Conservation (phyloP, 2,113 vertebrate genomes). For the Pristiophorus japonicus region DNA sequence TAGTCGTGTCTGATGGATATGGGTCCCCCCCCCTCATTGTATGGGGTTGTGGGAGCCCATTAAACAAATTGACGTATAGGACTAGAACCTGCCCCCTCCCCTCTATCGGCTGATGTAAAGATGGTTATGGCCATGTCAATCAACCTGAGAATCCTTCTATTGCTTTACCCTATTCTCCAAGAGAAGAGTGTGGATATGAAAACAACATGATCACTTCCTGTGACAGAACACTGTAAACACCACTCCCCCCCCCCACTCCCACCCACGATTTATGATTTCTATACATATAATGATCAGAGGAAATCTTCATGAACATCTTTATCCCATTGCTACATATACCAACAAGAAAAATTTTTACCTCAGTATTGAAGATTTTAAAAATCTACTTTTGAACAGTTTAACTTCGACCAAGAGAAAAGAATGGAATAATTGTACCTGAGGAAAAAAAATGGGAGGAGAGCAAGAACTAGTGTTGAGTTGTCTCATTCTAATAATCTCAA, state of each 20-base stretch:
- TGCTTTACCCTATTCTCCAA: neutral
- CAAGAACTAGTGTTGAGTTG: neutral
- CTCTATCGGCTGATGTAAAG: neutral
- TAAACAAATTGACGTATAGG: neutral
- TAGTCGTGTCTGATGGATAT: neutral
- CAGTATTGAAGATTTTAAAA: neutral
- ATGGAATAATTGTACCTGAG: neutral
- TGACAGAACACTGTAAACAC: neutral
- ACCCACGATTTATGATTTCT: neutral
- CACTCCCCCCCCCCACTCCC: no score
- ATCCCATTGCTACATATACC: neutral
- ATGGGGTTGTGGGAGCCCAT: neutral
- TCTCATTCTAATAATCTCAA: neutral
- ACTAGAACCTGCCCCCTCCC: neutral
- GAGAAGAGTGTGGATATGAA: neutral
- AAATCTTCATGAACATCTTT: neutral
- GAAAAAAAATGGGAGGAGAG: neutral
- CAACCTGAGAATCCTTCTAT: neutral
- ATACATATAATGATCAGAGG: neutral
- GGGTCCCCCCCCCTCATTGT: neutral
- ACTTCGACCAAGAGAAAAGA: neutral
- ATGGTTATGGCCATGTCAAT: neutral
- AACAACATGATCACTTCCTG: neutral
- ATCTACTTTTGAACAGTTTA: neutral
- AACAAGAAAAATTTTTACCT: neutral